Evolutionary conservation across 2,797 vertebrate genomes (phyloP), one percentile per base, ranked within the genome.

Genomic region (Epinephelus malabaricus): DNA sequence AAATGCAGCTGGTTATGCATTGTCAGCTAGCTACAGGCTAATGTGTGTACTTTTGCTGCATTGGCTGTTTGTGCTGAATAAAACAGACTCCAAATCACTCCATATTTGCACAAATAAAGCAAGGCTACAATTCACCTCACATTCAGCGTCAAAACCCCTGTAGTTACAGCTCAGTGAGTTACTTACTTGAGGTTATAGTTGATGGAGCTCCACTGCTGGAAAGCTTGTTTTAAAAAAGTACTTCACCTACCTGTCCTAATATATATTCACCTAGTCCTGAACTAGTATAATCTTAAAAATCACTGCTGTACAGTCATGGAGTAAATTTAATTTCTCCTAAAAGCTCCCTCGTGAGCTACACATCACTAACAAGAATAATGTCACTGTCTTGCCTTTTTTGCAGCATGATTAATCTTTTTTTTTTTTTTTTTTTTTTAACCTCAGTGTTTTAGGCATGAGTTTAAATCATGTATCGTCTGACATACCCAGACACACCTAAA

Each of bases 11-110:
- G 10, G 10, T 50, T 34, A 6, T 40, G 54, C 38, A 2, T 56
- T 72, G 63, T 72, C 53, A 75, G 63, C 34, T 65, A 73, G 58
- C 63, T 69, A 55, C 60, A 61, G 53, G 68, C 45, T 54, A 30
- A 61, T 76, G 8, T 34, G 13, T 74, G 19, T 56, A 18, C 6
- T 55, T 56, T 51, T 46, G 53, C 74, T 58, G 56, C 23, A 50
- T 50, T 45, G 13, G 34, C 40, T 69, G 25, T 49, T 81, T 60
- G 14, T 75, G 34, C 34, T 63, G 49, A 71, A 65, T 60, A 17
- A 71, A 70, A 64, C 30, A 51, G 54, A 73, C 27, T 62, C 27
- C 21, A 73, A 60, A 73, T 74, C 58, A 65, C 25, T 71, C 15
- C 14, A 46, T 56, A 43, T 81, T 68, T 71, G 19, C 43, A 43